Base-by-base conservation (phyloP, 2,113 vertebrate species). In the Empidonax traillii region DNA sequence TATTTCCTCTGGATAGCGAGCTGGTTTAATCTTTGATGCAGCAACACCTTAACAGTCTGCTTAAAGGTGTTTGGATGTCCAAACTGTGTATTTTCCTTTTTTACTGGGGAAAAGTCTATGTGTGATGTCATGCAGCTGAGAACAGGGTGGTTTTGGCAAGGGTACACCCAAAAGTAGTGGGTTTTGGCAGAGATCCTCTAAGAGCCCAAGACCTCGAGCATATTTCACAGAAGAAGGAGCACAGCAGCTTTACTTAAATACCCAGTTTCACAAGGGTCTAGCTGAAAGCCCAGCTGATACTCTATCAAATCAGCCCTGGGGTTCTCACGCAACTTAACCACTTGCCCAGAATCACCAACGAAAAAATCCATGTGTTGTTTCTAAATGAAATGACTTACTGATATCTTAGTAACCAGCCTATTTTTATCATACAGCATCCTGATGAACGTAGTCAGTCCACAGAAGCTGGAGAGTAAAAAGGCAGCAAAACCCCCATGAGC, bases 211-310 rank as follows among this genome's bases (percentile, higher is more conserved):
- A 5, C 24, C 78, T 65, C 0, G 0, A 65, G 43, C 12, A 6
- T 25, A 18, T 79, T 93, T 87, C 44, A 41, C 35, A 94, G 62
- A 24, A 37, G 72, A 85, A 95, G 31, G 19, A 91, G 24, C 66
- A 76, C 14, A 75, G 74, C 52, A 78, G 30, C 46, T 49, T 87
- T 75, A 10, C 10, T 77, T 37, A 28, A 8, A n/a, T 41, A 43
- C 18, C 39, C 44, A 56, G 0, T n/a, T 63, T 89, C 67, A 56
- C 0, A 0, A 69, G 59, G 6, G 20, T 61, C 31, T 31, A 61
- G 44, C 77, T 52, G 53, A 80, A 94, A 63, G 33, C 18, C 46
- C 61, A 82, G 12, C 33, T 71, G 47, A 82, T 35, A 35, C 10
- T 73, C 23, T 37, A 76, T 20, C 33, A 62, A 33, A 84, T 58